Base-by-base conservation (phyloP, 2,888 invertebrate species). In the Trachelus tabidus region DNA sequence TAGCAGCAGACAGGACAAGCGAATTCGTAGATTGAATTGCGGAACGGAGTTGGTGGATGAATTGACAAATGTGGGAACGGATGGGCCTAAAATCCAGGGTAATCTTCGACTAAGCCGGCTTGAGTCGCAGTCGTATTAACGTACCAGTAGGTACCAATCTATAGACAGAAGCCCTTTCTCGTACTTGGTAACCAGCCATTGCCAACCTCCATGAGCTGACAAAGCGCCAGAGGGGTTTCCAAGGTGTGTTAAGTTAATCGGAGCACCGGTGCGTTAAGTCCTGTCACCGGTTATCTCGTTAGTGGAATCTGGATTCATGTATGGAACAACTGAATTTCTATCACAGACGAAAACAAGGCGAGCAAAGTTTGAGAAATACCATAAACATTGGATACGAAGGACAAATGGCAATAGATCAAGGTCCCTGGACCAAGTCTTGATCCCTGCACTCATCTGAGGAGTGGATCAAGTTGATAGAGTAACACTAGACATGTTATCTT, bases 81-180 rank as follows among this genome's bases (percentile, higher is more conserved):
- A 40, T 79, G 77, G 84, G 83, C 86, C 84, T 83, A 83, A 84
- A 84, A 82, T 85, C 84, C 79, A 80, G 79, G 81, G 81, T 85
- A 84, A 86, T 88, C 87, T 88, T 84, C 83, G 82, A 77, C 84
- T 85, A 86, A 85, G 82, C 84, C 83, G 75, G 78, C 79, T 82
- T 79, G 76, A 78, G 79, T 83, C 83, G 81, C 81, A 83, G 81
- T 84, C 79, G 81, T 81, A 84, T 84, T 84, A 84, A 83, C 81
- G 82, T 83, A 73, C 77, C 76, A 69, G 76, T 69, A 69, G 30
- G 11, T 30, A 69, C 33, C 12, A 30, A 69, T 12, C 4, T 69
- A 69, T 69, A 69, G 69, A 69, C 69, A 69, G 69, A 30, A 69
- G 30, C 34, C 74, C 77, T 75, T 77, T 33, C 40, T 30, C 4